Conservation (phyloP, 2,113 vertebrate genomes). For the Lycocorax pyrrhopterus region DNA sequence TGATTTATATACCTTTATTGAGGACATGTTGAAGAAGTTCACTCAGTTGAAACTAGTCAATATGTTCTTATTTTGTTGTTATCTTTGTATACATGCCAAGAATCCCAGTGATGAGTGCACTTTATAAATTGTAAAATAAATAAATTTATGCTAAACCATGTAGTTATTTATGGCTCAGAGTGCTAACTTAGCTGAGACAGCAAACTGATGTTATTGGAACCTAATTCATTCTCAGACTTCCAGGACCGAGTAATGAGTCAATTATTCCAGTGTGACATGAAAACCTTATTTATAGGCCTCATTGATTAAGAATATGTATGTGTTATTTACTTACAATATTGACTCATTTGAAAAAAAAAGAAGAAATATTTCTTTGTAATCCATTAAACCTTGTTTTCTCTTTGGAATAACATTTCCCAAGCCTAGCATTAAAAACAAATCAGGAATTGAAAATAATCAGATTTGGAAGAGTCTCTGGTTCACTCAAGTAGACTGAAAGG, state of each 20-base stretch:
- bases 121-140: slow-evolving; percentile 54
- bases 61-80: slow-evolving; percentile 26
- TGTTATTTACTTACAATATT: slow-evolving; percentile 33
- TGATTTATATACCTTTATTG: slow-evolving; percentile 17
- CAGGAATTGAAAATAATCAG: not conserved
- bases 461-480: not conserved
- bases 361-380: not conserved
- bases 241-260: slow-evolving; percentile 31
- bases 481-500: not conserved
- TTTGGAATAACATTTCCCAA: not conserved
- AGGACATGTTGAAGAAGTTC: slow-evolving; percentile 9
- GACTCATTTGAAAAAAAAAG: not conserved
- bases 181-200: slow-evolving; percentile 55
- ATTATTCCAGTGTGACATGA: slow-evolving; percentile 42
- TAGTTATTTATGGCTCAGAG: slow-evolving; percentile 41
- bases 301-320: slow-evolving; percentile 28
- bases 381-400: not conserved
- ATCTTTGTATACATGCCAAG: slow-evolving; percentile 24
- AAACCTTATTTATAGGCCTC: slow-evolving; percentile 41
- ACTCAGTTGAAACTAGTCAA: slow-evolving; percentile 15
- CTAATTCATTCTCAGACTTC: slow-evolving; percentile 49
- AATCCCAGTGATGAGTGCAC: slow-evolving; percentile 4
- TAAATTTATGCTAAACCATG: slow-evolving; percentile 47
- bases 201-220: slow-evolving; percentile 41
- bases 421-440: not conserved